Evolutionary conservation across 2,888 invertebrate genomes (phyloP).

Genomic region (Elegia similella): DNA sequence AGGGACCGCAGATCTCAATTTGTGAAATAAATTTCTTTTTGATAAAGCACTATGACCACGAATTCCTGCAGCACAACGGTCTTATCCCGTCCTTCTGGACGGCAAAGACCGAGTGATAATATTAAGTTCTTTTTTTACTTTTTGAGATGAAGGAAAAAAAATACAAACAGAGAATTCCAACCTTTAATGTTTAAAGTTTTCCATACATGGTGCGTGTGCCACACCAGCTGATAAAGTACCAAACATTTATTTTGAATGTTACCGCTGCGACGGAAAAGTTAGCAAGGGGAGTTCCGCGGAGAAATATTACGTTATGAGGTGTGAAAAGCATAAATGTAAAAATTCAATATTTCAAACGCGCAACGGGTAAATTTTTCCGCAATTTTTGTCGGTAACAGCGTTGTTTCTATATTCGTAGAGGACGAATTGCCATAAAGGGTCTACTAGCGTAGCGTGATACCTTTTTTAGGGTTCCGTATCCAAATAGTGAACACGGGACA

Average conservation of each 20-base stretch:
- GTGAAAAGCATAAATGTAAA: conserved; percentile 81
- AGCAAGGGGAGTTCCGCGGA: conserved; percentile 58
- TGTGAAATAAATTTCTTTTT: too few species aligned
- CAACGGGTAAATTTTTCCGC: conserved; percentile 64
- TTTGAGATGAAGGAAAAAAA: background rate
- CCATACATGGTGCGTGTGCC: conserved; percentile 29
- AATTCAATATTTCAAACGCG: conserved; percentile 75
- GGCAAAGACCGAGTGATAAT: too few species aligned
- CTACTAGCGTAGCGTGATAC: conserved; percentile 15
- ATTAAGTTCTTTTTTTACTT: background rate
- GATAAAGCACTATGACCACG: too few species aligned
- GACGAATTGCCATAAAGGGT: conserved; percentile 29
- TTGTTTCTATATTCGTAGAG: conserved; percentile 41
- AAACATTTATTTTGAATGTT: conserved; percentile 80
- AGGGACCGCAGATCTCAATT: too few species aligned
- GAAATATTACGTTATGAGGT: conserved; percentile 82
- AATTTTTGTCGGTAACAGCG: conserved; percentile 61
- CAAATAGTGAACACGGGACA: too few species aligned
- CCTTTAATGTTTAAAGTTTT: conserved; percentile 31
- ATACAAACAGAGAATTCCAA: background rate
- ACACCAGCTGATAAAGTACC: conserved; percentile 66
- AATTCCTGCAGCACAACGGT: too few species aligned
- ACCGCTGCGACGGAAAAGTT: conserved; percentile 72
- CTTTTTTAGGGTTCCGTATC: too few species aligned
- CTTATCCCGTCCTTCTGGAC: too few species aligned